A percentile compares a stretch with the other conserved stretches of the same genome.
phyloP scores from a whole-genome alignment of 2,888 invertebrate genomes.

The Schizaphis graminum region DNA sequence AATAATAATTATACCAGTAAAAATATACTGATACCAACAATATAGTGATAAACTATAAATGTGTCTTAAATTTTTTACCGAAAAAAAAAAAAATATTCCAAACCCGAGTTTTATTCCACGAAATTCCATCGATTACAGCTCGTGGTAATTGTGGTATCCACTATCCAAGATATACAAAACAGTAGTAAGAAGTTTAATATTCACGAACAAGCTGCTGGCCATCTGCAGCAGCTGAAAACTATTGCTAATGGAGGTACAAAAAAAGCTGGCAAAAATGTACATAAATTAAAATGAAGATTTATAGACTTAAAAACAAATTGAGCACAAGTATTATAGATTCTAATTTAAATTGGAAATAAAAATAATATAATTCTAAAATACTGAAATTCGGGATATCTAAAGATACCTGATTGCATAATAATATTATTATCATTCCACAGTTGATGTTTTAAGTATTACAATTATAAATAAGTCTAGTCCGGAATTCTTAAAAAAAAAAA shows the following conservation, averaged over 20 bases:
- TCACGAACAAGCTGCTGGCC: not conserved
- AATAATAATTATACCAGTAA: not conserved
- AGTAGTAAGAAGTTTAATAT: not conserved
- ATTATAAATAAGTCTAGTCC: not conserved
- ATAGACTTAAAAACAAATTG: not conserved
- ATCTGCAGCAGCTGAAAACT: not conserved
- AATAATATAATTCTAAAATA: not conserved
- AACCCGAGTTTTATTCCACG: not conserved
- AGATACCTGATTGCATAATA: not conserved
- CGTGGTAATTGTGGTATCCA: no score
- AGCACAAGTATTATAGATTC: not conserved
- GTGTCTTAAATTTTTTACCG: not conserved
- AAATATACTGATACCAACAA: not conserved
- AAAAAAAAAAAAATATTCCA: not conserved
- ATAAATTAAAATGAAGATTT: not conserved
- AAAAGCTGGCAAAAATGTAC: not conserved
- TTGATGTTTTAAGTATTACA: not conserved
- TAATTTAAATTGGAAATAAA: not conserved
- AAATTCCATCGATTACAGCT: not conserved
- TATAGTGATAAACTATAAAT: not conserved
- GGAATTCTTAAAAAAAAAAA: no score
- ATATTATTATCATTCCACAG: not conserved
- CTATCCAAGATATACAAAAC: not conserved
- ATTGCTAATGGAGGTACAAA: not conserved
- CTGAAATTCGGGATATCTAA: not conserved